Conservation (phyloP, 2,113 vertebrate species). For the Nestor notabilis region DNA sequence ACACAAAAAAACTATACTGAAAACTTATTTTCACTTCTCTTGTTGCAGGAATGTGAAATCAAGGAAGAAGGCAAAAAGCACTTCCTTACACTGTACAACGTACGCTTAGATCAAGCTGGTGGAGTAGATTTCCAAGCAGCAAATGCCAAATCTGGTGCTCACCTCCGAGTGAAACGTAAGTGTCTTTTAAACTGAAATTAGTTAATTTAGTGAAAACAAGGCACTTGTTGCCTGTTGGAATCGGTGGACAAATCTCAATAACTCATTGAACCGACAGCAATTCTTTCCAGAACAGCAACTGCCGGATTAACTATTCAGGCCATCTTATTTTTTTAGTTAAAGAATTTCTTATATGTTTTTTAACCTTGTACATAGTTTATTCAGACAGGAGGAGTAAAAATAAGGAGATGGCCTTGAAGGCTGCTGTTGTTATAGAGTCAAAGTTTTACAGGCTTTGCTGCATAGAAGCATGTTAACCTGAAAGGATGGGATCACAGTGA, state of each 20-base stretch:
- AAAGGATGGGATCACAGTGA: slow-evolving; percentile 55
- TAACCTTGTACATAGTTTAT: neutral
- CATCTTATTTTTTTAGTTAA: neutral
- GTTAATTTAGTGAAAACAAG: neutral
- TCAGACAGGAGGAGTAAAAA: neutral
- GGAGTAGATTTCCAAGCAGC: slow-evolving; percentile 92
- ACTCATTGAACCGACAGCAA: neutral
- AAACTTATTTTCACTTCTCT: neutral
- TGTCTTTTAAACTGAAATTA: neutral
- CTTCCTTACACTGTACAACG: slow-evolving; percentile 88
- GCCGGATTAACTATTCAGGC: neutral
- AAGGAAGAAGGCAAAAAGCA: slow-evolving; percentile 92
- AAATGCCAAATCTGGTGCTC: slow-evolving; percentile 92
- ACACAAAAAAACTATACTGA: neutral
- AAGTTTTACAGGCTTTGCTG: slow-evolving; percentile 21
- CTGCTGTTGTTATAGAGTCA: slow-evolving; percentile 40
- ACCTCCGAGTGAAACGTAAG: slow-evolving; percentile 96
- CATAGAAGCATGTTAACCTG: slow-evolving; percentile 11
- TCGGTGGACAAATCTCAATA: neutral
- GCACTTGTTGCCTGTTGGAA: neutral
- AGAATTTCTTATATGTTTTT: neutral
- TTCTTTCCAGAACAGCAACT: neutral
- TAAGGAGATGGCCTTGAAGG: neutral
- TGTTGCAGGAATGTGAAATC: slow-evolving; percentile 90
- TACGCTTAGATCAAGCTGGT: slow-evolving; percentile 89